Base-by-base conservation (phyloP, 2,888 invertebrate genomes). In the Cerastoderma edule region DNA sequence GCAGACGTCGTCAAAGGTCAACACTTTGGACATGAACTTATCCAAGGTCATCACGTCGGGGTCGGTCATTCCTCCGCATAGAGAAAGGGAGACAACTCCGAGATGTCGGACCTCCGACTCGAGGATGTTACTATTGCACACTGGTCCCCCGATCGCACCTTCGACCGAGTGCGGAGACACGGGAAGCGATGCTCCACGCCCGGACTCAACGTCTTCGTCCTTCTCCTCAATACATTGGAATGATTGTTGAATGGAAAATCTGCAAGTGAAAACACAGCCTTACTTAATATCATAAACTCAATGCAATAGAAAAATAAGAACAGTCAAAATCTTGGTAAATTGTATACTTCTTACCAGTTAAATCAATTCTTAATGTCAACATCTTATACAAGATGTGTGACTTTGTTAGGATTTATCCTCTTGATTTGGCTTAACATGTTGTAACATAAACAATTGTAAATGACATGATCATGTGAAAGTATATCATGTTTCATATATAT, bases 111-210 rank as follows among this genome's bases (percentile, higher is more conserved):
- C 78, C 56, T 75, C 89, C 46, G 79, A 89, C 74, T 80, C 84
- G 67, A 75, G 86, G 81, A 84, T 81, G 67, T 64, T 87, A 44
- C 83, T 82, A 5, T 85, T 65, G 50, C 83, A 83, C 2, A 85
- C 68, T n/a, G 86, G 89, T 2, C 89, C 89, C 6, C 89, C 88
- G 6, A 89, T 93, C 73, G 95, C 95, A 28, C 96, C 96, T 87
- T 97, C 97, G 74, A 96, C 95, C 79, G 97, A 97, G 89, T 96
- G 96, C 24, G 93, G 93, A 64, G 98, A 98, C 92, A 98, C 98
- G 10, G 98, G 97, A 87, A 99, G 94, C 67, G 98, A 98, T 48
- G 97, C 97, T 53, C 99, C 99, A 93, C 98, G 98, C 81, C 99
- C 99, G 78, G 98, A 98, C 93, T 99, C 98, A 85, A 96, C 96